These are phyloP conservation scores for Erebia epiphron DNA, from an alignment of 2,888 invertebrate genomes.

Conservation along the genomic window DNA sequence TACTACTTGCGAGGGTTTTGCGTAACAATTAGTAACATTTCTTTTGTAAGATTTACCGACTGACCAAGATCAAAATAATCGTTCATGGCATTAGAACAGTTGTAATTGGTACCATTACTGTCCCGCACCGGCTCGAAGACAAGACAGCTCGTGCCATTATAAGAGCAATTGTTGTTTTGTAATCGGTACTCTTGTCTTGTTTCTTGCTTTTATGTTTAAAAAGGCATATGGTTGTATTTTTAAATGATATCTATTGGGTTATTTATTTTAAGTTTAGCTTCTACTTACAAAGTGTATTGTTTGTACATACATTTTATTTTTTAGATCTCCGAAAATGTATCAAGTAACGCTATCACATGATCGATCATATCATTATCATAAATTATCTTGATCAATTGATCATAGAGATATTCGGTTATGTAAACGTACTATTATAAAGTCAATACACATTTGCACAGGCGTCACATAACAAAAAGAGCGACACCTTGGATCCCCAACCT, in stretches of 20 bases:
- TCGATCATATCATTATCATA: too few relatives aligned
- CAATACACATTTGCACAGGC: too few relatives aligned
- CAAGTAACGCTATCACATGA: too few relatives aligned
- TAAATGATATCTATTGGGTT: not conserved
- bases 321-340: too few relatives aligned
- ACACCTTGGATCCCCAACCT: too few relatives aligned
- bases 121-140: slow-evolving; percentile 13
- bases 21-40: not conserved
- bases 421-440: too few relatives aligned
- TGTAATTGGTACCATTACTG: slow-evolving; percentile 33
- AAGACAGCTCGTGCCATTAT: slow-evolving; percentile 24
- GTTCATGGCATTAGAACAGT: slow-evolving; percentile 22
- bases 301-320: not conserved
- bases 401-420: too few relatives aligned
- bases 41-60: slow-evolving; percentile 1
- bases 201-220: slow-evolving; percentile 6
- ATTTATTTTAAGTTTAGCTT: too few relatives aligned
- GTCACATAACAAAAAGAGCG: too few relatives aligned
- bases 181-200: slow-evolving; percentile 19
- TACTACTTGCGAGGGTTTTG: not conserved
- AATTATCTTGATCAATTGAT: too few relatives aligned
- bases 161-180: slow-evolving; percentile 30
- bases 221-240: not conserved
- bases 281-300: not conserved
- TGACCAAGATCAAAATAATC: slow-evolving; percentile 9